Percentiles rank a stretch among this genome's conserved stretches.
Conservation (phyloP, 2,113 vertebrate species). For the Caranx melampygus region DNA sequence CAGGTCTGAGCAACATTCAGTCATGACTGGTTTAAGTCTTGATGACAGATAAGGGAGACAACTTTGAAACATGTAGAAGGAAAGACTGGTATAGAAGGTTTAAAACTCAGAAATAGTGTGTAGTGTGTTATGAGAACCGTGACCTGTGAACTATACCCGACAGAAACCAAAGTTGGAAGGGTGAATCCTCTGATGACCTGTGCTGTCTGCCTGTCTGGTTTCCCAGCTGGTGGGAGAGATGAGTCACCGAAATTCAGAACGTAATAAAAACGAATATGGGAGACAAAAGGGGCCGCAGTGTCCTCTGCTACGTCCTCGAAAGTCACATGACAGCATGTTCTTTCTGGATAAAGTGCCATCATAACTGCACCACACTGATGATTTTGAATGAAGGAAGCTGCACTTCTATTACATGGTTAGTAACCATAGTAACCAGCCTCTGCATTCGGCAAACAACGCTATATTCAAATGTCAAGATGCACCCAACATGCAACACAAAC, state of each 20-base stretch:
- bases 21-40: neutral
- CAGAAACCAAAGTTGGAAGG: conserved; percentile 22
- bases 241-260: conserved; percentile 50
- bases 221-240: conserved; percentile 18
- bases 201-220: conserved; percentile 22
- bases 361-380: no score
- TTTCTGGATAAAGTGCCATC: no score
- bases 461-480: neutral
- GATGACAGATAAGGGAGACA: neutral
- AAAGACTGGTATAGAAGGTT: neutral
- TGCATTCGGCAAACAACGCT: neutral
- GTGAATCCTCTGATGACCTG: conserved; percentile 16
- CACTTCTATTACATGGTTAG: no score
- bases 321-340: conserved; percentile 8
- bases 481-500: neutral
- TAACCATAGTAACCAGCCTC: no score
- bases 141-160: neutral
- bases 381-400: no score
- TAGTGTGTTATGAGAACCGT: neutral
- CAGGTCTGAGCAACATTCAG: neutral
- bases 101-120: neutral
- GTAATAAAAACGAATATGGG: conserved; percentile 29
- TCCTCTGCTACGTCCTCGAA: neutral
- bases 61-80: neutral
- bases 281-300: conserved; percentile 2